Evolutionary conservation across 2,797 vertebrate genomes (phyloP).

Genomic region (Liasis olivaceus): DNA sequence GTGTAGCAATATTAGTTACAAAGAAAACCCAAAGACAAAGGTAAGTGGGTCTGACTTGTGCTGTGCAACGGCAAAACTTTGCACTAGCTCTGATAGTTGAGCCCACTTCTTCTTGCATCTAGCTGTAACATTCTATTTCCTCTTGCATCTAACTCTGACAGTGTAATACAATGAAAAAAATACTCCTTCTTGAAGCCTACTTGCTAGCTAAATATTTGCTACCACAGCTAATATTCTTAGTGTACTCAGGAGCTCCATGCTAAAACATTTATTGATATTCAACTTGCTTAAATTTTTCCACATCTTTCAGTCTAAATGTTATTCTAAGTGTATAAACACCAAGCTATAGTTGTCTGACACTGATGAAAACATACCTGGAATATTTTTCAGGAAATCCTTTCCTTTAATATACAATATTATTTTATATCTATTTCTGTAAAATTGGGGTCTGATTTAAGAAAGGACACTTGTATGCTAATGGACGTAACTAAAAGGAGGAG

Average conservation of each 20-base stretch:
- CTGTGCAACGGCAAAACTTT: background rate
- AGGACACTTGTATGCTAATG: background rate
- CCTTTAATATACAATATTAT: background rate
- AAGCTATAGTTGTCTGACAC: background rate
- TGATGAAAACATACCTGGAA: background rate
- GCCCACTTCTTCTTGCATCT: background rate
- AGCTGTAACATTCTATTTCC: background rate
- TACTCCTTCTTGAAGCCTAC: background rate
- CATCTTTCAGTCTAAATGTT: background rate
- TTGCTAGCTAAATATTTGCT: background rate
- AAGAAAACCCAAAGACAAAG: background rate
- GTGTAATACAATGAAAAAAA: background rate
- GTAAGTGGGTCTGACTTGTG: background rate
- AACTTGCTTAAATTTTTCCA: background rate
- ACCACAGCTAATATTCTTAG: background rate
- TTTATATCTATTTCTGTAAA: background rate
- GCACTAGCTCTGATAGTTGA: background rate
- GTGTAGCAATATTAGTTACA: background rate
- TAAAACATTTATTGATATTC: background rate
- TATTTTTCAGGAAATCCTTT: background rate
- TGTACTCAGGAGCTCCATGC: background rate
- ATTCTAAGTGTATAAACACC: background rate
- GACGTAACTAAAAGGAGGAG: background rate
- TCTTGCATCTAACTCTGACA: background rate
- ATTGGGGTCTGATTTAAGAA: background rate